Evolutionary conservation across 1,140 invertebrate genomes (phyloP), one percentile per base, ranked within the genome.

Genomic region (Drosophila navojoa): DNA sequence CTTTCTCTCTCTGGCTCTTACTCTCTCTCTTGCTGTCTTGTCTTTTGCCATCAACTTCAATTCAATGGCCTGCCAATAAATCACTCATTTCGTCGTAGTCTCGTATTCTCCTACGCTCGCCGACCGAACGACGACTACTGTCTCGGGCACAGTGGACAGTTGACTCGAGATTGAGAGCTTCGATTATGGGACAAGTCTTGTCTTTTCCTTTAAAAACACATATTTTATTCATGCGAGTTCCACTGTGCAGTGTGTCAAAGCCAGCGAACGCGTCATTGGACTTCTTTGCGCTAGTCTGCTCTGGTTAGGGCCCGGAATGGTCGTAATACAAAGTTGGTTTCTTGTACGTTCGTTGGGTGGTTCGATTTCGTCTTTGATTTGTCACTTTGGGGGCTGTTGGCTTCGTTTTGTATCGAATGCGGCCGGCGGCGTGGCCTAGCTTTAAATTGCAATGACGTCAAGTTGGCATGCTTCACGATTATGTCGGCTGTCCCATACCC

Each of bases 371-470:
- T 79, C 64, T 73, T 73, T 68, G 66, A 69, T 82, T 84, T 71
- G 76, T 75, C 76, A 76, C 68, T 73, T 71, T 44, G 75, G 76
- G 74, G 76, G 71, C 69, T 80, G 62, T 42, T 77, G 52, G 78
- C 29, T 10, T 32, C 19, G 57, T 16, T 47, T 59, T 80, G 75
- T 81, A 68, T 66, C 59, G 78, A 77, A 76, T 80, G 49, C 49
- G 49, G 19, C 19, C 19, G 19, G 19, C 19, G 49, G 13, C 13
- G 38, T 60, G 49, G 42, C 15, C 81, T 60, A 68, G 81, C 75
- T 79, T 86, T 79, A 86, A 86, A 86, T 86, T 86, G 81, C 81
- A 81, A 66, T 86, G 82, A 87, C 81, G 81, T 87, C 82, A 76
- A 81, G 82, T 87, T 86, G 81, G 78, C 81, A 87, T 67, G 70